Evolutionary conservation across 2,797 vertebrate genomes (phyloP), one percentile per base, ranked within the genome.

Genomic region (Mallotus villosus): DNA sequence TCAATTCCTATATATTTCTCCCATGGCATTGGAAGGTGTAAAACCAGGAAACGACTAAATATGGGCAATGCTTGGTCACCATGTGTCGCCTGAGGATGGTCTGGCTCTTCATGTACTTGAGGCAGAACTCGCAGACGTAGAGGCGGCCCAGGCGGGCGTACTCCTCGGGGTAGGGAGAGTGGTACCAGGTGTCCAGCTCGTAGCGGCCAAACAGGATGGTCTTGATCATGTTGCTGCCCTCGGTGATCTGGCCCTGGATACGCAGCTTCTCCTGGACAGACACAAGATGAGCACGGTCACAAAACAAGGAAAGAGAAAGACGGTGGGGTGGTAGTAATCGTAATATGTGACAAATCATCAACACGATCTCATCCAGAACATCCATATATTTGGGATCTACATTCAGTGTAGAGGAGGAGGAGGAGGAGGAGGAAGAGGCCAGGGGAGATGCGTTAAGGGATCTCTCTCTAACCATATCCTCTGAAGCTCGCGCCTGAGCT

Each of bases 61-160:
- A 41, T 14, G 37, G 37, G 7, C 34, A 19, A 1, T 24, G 19
- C 21, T 2, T 34, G 4, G 22, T 65, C 90, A 98, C 98, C 97
- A 98, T 99, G 90, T 99, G 97, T 62, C 96, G 88, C 51, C 97
- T 94, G 51, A 98, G 94, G 74, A 99, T 99, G 5, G 97, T 99
- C 84, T 99, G 97, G 87, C 98, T 99, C 91, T 99, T 99, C 97
- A 99, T 99, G 75, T 98, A 99, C 74, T 99, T 99, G 75, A 99
- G 95, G 81, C 97, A 99, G 92, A 99, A 99, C 81, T 96, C 95
- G 8, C 95, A 96, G 93, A 96, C 95, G 77, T 95, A 96, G 68
- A 96, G 93, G 14, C 95, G 93, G 0, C 95, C 95, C 57, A 96
- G 86, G 0, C 95, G 91, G 1, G 95, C 95, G 3, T 96, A 96